Conservation (phyloP, 1,140 invertebrate genomes). For the Bombyx mandarina region DNA sequence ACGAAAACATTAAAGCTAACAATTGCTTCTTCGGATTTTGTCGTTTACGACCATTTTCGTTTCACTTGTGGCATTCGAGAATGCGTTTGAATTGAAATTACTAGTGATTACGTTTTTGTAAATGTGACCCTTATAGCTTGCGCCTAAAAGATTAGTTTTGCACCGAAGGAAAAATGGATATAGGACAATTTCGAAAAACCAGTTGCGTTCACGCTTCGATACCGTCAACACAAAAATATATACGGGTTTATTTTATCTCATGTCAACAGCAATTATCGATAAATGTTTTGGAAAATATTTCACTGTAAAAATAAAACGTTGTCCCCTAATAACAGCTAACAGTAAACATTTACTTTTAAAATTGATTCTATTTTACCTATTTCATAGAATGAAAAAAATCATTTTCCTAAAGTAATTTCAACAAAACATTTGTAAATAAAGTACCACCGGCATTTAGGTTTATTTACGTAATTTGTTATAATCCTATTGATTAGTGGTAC, state of each 20-base stretch:
- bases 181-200: slow-evolving; percentile 6
- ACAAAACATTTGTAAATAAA: no score
- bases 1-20: not conserved
- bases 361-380: no score
- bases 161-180: not conserved
- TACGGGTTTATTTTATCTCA: not conserved
- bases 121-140: not conserved
- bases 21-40: not conserved
- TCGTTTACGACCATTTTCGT: not conserved
- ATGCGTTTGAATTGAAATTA: no score
- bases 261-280: not conserved
- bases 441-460: no score
- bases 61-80: not conserved
- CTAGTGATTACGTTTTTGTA: not conserved
- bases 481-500: no score
- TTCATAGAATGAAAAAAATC: no score
- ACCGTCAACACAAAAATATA: not conserved
- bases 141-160: not conserved
- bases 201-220: slow-evolving; percentile 1
- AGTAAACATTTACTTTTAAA: no score
- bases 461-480: no score
- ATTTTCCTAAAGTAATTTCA: no score
- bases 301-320: no score
- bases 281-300: no score
- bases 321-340: no score